These are phyloP conservation scores for Cryptus viduatorius DNA, from an alignment of 2,888 invertebrate genomes.

Conservation along the genomic window DNA sequence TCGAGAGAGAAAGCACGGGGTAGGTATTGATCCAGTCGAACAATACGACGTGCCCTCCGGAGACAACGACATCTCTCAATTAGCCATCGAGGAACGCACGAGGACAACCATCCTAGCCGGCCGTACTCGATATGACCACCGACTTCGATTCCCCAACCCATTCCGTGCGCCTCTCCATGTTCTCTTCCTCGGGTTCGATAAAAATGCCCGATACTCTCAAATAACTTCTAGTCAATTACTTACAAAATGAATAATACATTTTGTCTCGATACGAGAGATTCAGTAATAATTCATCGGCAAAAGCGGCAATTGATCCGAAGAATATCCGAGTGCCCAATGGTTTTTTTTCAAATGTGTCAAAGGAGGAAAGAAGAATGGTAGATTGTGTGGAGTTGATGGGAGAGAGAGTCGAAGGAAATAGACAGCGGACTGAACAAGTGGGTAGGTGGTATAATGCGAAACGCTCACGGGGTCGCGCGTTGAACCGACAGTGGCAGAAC, in stretches of 20 bases:
- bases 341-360: constrained; percentile 33
- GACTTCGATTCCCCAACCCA: constrained; percentile 23
- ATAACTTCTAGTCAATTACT: constrained; percentile 36
- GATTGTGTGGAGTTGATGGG: constrained; percentile 42
- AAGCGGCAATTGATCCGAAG: constrained; percentile 3
- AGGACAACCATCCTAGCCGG: constrained; percentile 33
- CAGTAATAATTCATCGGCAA: constrained; percentile 30
- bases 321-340: neutral
- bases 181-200: neutral
- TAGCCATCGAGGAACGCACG: constrained; percentile 72
- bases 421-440: constrained; percentile 63
- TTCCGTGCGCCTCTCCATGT: neutral
- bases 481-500: constrained; percentile 66
- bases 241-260: constrained; percentile 36
- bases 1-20: constrained; percentile 67
- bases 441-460: constrained; percentile 57
- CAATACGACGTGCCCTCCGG: constrained; percentile 82
- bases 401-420: constrained; percentile 25
- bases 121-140: constrained; percentile 32
- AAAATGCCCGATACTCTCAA: constrained; percentile 2
- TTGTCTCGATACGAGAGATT: neutral
- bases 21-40: constrained; percentile 84
- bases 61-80: constrained; percentile 83
- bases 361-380: constrained; percentile 24
- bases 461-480: constrained; percentile 63